These are phyloP conservation scores for Diabrotica balteata DNA, from an alignment of 2,888 invertebrate species.

Conservation along the genomic window DNA sequence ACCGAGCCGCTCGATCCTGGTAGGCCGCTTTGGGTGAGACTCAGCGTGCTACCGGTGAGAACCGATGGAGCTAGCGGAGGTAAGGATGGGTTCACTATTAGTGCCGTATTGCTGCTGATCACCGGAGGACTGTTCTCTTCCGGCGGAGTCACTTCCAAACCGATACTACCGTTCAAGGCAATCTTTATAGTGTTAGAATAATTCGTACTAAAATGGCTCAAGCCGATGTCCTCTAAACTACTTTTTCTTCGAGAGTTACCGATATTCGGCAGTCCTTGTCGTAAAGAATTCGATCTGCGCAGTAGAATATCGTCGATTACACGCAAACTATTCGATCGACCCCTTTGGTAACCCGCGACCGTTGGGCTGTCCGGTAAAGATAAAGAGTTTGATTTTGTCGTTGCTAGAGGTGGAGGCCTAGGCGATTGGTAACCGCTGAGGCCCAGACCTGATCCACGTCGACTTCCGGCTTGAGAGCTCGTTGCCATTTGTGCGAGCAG, in stretches of 20 bases:
- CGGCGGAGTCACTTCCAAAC: conserved; percentile 72
- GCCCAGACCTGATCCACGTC: conserved; percentile 55
- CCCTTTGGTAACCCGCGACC: conserved; percentile 78
- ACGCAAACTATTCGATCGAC: conserved; percentile 81
- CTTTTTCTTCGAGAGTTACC: conserved; percentile 75
- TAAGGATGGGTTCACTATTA: conserved; percentile 62
- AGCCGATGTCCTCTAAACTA: conserved; percentile 85
- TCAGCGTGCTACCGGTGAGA: conserved; percentile 52
- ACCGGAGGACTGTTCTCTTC: conserved; percentile 66
- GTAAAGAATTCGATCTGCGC: conserved; percentile 81
- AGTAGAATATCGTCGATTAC: conserved; percentile 86
- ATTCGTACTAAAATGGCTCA: conserved; percentile 78
- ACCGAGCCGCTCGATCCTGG: conserved; percentile 47
- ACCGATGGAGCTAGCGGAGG: conserved; percentile 32
- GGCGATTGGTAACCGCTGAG: conserved; percentile 67
- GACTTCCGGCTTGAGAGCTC: conserved; percentile 62
- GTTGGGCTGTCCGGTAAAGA: conserved; percentile 90
- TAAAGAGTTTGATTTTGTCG: conserved; percentile 87
- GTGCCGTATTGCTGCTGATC: conserved; percentile 64
- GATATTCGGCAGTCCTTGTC: conserved; percentile 78
- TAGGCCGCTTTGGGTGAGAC: conserved; percentile 52
- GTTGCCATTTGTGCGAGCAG: conserved; percentile 70
- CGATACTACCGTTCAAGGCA: conserved; percentile 85
- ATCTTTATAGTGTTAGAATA: conserved; percentile 84
- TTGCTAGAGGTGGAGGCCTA: conserved; percentile 79